Evolutionary conservation across 2,888 invertebrate genomes (phyloP), one percentile per base, ranked within the genome.

Genomic region (Eupithecia abbreviata): DNA sequence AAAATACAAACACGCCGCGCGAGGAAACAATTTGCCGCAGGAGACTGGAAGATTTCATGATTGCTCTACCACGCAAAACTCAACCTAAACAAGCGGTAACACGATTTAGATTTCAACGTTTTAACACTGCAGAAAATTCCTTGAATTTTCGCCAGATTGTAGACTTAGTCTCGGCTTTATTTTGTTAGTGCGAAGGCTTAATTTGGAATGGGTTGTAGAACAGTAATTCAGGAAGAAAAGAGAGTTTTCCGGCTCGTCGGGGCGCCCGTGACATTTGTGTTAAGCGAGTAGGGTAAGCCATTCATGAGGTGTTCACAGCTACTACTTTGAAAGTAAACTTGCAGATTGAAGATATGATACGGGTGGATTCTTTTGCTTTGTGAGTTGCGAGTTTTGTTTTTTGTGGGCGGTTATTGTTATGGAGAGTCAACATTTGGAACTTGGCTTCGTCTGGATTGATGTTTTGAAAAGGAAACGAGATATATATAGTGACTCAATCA

Each of bases 11-110:
- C 94, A 94, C 91, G 93, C 91, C 90, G 92, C 92, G 93, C 91
- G 93, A 93, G 95, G 94, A 94, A 94, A 95, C 94, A 95, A 94
- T 94, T 94, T 94, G 93, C 94, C 93, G 92, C 92, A 90, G 91
- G 93, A 94, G 93, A 93, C 93, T 90, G 92, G 91, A 95, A 95
- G 94, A 94, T 94, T 93, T 94, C 92, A 92, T 90, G 90, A 90
- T 89, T 86, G 80, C 78, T 74, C 68, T 51, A 79, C 77, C 86
- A 83, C 77, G 79, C 85, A 78, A 89, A 87, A 84, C 81, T 81
- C 80, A 82, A 85, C 90, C 84, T 83, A 87, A 87, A 79, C 76
- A 58, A 78, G 42, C 71, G 72, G 69, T 62, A 78, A 86, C 87
- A 92, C 85, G 88, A 82, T 85, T 85, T 81, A 85, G 83, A 90